phyloP scores from a whole-genome alignment of 2,888 invertebrate species.

The Pimpla rufipes region DNA sequence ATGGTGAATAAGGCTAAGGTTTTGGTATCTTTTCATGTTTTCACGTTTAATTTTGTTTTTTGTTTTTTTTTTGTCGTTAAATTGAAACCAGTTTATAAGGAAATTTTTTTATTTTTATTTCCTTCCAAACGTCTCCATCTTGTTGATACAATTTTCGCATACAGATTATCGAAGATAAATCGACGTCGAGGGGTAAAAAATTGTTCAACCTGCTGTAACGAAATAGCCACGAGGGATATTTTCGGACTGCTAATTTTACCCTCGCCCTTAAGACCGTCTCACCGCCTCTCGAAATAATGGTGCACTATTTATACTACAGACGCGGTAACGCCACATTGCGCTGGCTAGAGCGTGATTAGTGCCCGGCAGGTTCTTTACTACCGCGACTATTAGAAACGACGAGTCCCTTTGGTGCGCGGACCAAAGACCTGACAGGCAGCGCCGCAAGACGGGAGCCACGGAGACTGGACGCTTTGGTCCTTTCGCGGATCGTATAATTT shows the following conservation, averaged over 20 bases:
- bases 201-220: not conserved
- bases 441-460: not conserved
- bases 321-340: constrained; percentile 30
- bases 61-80: too few species aligned
- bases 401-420: constrained; percentile 19
- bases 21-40: not conserved
- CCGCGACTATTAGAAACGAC: constrained; percentile 11
- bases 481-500: constrained; percentile 8
- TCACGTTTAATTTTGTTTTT: too few species aligned
- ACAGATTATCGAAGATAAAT: not conserved
- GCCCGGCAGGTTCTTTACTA: not conserved
- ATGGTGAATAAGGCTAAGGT: not conserved
- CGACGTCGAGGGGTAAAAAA: not conserved
- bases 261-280: constrained; percentile 37
- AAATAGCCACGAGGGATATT: not conserved
- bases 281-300: constrained; percentile 44
- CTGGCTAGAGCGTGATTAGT: constrained; percentile 10
- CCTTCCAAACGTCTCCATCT: too few species aligned
- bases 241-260: constrained; percentile 9
- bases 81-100: too few species aligned
- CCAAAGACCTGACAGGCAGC: constrained; percentile 1
- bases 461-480: not conserved
- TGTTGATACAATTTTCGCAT: not conserved
- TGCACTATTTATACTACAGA: constrained; percentile 51
- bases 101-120: too few species aligned